These are phyloP conservation scores for Eilema griseolum DNA, from an alignment of 2,888 invertebrate species.

Conservation along the genomic window DNA sequence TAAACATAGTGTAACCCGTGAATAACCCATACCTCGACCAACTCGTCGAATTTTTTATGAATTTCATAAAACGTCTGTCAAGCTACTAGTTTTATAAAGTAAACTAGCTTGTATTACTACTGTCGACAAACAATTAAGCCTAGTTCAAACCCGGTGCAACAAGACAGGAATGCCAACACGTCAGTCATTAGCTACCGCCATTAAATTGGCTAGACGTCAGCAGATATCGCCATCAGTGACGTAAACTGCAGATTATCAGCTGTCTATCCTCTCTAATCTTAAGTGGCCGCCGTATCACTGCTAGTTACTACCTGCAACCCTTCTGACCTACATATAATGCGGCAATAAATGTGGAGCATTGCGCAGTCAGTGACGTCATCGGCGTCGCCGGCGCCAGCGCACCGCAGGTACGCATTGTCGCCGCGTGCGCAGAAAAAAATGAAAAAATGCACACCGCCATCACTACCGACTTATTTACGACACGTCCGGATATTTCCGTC, in stretches of 20 bases:
- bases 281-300: not conserved
- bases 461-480: constrained; percentile 26
- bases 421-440: constrained; percentile 17
- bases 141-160: not conserved
- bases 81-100: too few relatives aligned
- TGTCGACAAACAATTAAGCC: not conserved
- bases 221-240: not conserved
- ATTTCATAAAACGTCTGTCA: too few relatives aligned
- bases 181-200: constrained; percentile 2
- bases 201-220: not conserved
- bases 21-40: too few relatives aligned
- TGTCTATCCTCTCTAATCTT: not conserved
- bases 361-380: constrained; percentile 23
- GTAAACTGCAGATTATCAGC: not conserved
- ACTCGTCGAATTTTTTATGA: too few relatives aligned
- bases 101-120: not conserved
- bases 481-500: constrained; percentile 15
- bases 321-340: constrained; percentile 37
- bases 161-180: not conserved
- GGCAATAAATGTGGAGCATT: constrained; percentile 31
- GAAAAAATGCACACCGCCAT: constrained; percentile 16
- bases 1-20: too few relatives aligned
- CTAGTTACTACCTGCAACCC: constrained; percentile 49
- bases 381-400: constrained; percentile 17
- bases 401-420: constrained; percentile 19